Conservation (phyloP, 1,140 invertebrate genomes). For the Euborellia annulipes region DNA sequence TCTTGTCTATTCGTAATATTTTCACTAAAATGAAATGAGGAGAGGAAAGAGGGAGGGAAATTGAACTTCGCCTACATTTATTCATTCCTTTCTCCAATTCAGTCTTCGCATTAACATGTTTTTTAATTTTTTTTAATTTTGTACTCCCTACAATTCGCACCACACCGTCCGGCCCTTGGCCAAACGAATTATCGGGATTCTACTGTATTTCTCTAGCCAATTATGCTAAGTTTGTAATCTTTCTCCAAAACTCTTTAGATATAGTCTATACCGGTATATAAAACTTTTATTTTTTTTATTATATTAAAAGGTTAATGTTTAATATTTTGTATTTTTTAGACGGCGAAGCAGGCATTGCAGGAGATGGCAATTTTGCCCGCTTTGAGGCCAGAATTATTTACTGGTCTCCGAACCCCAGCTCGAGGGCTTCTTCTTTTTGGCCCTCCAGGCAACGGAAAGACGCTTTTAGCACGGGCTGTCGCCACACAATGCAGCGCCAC, state of each 20-base stretch:
- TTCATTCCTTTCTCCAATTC: too few relatives aligned
- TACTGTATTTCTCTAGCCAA: too few relatives aligned
- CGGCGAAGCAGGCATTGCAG: conserved; percentile 87
- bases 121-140: too few relatives aligned
- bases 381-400: conserved; percentile 88
- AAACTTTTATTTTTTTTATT: background rate
- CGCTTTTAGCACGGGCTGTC: conserved; percentile 75
- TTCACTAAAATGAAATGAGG: too few relatives aligned
- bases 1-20: too few relatives aligned
- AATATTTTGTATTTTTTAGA: conserved; percentile 31
- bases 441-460: conserved; percentile 90
- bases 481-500: conserved; percentile 81
- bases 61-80: too few relatives aligned
- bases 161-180: too few relatives aligned
- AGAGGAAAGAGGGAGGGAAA: too few relatives aligned
- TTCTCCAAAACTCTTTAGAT: background rate
- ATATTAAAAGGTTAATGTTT: background rate
- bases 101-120: too few relatives aligned
- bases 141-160: too few relatives aligned
- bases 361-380: conserved; percentile 96
- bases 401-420: conserved; percentile 72
- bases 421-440: conserved; percentile 89
- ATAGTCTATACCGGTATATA: background rate
- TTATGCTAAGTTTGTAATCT: too few relatives aligned
- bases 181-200: too few relatives aligned